Conservation (phyloP, 2,797 vertebrate species). For the Masticophis lateralis region DNA sequence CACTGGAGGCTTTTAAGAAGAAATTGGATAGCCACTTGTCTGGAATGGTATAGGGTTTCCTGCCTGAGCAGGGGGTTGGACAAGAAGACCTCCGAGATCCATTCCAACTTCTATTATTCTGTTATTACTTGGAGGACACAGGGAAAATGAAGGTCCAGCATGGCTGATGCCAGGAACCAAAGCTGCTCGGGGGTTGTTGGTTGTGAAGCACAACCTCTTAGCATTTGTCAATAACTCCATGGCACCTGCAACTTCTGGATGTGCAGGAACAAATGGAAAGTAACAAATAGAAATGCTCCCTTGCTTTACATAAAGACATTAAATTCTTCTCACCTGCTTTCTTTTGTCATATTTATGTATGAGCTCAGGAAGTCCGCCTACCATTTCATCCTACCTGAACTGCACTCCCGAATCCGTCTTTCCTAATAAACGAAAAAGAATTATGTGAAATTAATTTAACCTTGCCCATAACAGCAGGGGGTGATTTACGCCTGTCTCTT, state of each 20-base stretch:
- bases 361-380: accelerated
- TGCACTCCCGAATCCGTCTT: not conserved
- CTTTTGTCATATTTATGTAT: not conserved
- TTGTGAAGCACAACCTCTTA: not conserved
- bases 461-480: slow-evolving; percentile 26
- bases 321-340: slow-evolving; percentile 10
- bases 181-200: no score
- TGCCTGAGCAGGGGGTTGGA: not conserved
- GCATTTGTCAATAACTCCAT: not conserved
- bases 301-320: not conserved
- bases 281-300: not conserved
- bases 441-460: slow-evolving; percentile 21
- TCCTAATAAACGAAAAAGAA: slow-evolving; percentile 12
- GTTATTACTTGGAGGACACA: not conserved
- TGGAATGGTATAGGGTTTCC: not conserved
- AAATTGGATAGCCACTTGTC: not conserved
- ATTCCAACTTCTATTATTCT: not conserved
- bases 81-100: not conserved
- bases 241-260: not conserved
- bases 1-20: not conserved
- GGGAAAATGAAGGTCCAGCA: not conserved
- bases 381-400: slow-evolving; percentile 24
- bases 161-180: not conserved
- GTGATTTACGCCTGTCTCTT: slow-evolving; percentile 46
- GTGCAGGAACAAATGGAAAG: not conserved